Conservation (phyloP, 92 coral and sea anemone genomes). For the Parazoanthus darwini region DNA sequence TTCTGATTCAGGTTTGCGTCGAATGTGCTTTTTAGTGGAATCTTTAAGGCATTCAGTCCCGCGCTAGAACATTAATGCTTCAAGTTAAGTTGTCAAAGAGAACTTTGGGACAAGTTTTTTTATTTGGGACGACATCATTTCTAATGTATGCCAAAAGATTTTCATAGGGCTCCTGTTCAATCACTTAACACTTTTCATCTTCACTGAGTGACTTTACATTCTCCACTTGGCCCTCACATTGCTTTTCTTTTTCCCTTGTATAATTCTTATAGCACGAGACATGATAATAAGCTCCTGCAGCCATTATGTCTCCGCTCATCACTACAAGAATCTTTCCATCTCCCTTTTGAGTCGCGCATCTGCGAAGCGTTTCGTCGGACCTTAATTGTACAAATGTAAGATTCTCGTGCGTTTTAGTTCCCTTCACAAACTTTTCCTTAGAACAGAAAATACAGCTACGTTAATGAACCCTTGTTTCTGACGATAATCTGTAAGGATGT, state of each 20-base stretch:
- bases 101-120: not conserved
- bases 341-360: conserved; percentile 32
- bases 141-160: conserved; percentile 46
- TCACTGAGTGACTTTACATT: not conserved
- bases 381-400: no score
- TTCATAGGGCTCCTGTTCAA: conserved; percentile 34
- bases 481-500: conserved; percentile 10
- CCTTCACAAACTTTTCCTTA: conserved; percentile 42
- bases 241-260: conserved; percentile 23
- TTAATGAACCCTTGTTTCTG: conserved; percentile 39
- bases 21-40: conserved; percentile 47
- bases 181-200: not conserved
- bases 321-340: conserved; percentile 51
- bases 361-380: conserved; percentile 9
- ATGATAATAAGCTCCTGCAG: conserved; percentile 63
- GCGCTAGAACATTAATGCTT: conserved; percentile 4
- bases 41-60: not conserved
- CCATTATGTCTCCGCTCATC: conserved; percentile 54
- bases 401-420: not conserved
- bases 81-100: conserved; percentile 19
- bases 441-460: conserved; percentile 47
- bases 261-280: conserved; percentile 50
- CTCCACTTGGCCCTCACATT: not conserved
- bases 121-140: conserved; percentile 15
- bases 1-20: conserved; percentile 46